Evolutionary conservation across 2,797 vertebrate genomes (phyloP), one percentile per base, ranked within the genome.

Genomic region (Chiloscyllium punctatum): DNA sequence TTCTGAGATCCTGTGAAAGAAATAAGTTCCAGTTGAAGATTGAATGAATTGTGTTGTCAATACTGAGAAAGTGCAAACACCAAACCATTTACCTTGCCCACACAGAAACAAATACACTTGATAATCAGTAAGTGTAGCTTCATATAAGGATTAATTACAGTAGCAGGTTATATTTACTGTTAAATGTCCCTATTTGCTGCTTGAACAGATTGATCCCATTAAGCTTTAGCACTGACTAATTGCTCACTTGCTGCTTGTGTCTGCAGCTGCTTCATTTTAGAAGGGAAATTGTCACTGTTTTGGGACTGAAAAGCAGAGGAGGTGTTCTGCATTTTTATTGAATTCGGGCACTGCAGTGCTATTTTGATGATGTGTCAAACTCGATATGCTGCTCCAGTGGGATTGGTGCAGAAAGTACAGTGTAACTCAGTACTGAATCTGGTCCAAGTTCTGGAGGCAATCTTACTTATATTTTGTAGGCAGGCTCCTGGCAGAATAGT

Each of bases 101-200:
- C 15, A 77, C 51, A 53, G 69, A 51, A 5, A 33, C 71, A 30
- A 51, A 33, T 30, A 33, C 94, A 95, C 69, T 94, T 74, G 71
- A 57, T 77, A 74, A 95, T 72, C 94, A 95, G 94, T 8, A 95
- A 72, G 94, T 53, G 48, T 91, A 91, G 57, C 88, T 66, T 30
- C 62, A 15, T 74, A 77, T 57, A 77, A 95, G 71, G 71, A 72
- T 95, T 72, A 77, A 95, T 95, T 74, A 77, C 69, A 95, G 48
- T 95, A 95, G 94, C 94, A 95, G 42, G 48, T 95, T 95, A 95
- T 95, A 74, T 94, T 94, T 95, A 95, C 94, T 95, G 71, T 27
- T 95, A 95, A 77, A 30, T 95, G 69, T 77, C 27, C 94, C 94
- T 18, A 48, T 95, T 77, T 95, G 94, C 94, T 77, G 69, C 94